phyloP scores from a whole-genome alignment of 2,797 vertebrate genomes.

The Pteropus rufus region DNA sequence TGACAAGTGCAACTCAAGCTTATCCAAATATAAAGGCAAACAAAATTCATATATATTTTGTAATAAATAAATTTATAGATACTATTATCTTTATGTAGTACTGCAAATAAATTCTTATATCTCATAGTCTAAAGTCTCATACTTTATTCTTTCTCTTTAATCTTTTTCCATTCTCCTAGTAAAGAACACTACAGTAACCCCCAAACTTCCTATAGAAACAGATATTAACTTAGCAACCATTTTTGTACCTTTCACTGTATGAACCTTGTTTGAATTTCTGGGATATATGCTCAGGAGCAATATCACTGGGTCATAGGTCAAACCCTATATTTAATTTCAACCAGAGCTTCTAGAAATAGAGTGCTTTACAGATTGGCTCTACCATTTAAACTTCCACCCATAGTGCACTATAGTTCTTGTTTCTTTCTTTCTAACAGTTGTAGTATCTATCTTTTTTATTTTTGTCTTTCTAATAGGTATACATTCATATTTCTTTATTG shows the following conservation, averaged over 20 bases:
- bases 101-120: not conserved
- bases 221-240: not conserved
- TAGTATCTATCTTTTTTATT: not conserved
- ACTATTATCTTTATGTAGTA: not conserved
- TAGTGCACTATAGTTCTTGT: fast-evolving
- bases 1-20: not conserved
- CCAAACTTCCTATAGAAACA: not conserved
- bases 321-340: not conserved
- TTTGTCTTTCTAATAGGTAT: not conserved
- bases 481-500: not conserved
- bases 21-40: not conserved
- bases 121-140: not conserved
- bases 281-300: not conserved
- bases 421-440: not conserved
- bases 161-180: not conserved
- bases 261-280: not conserved
- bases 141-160: not conserved
- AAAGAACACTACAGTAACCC: not conserved
- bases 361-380: not conserved
- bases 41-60: not conserved
- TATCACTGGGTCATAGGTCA: not conserved
- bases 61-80: not conserved
- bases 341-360: not conserved
- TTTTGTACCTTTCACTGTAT: not conserved
- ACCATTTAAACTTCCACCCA: fast-evolving